A percentile compares a stretch with the other conserved stretches of the same genome.
Evolutionary conservation across 2,888 invertebrate genomes (phyloP).

Genomic region (Cheilosia vernalis): DNA sequence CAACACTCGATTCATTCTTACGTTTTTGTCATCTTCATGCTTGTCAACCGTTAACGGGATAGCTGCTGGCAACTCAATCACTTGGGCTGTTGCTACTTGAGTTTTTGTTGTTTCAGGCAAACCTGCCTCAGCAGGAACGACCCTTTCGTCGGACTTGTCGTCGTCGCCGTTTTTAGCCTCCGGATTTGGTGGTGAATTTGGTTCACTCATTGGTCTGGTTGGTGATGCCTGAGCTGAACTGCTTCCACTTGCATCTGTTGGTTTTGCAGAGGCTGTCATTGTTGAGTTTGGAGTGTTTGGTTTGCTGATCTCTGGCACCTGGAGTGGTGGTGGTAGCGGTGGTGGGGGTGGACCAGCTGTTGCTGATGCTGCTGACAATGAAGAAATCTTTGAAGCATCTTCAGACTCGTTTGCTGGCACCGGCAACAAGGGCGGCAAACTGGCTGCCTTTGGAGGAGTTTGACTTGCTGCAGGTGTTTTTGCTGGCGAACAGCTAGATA

Average conservation of each 20-base stretch:
- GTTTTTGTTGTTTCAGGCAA: slow-evolving; percentile 33
- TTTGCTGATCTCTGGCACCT: slow-evolving; percentile 39
- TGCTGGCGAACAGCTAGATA: slow-evolving; percentile 50
- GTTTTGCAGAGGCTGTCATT: slow-evolving; percentile 21
- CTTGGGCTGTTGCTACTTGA: slow-evolving; percentile 4
- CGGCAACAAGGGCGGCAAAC: slow-evolving; percentile 43
- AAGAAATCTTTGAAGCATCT: slow-evolving; percentile 23
- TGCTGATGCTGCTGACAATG: slow-evolving; percentile 19
- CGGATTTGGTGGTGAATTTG: slow-evolving; percentile 42
- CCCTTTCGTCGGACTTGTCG: slow-evolving; percentile 13
- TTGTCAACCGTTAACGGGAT: slow-evolving; percentile 27
- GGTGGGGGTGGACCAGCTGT: slow-evolving; percentile 19
- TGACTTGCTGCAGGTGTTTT: slow-evolving; percentile 49
- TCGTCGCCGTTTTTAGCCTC: slow-evolving; percentile 39
- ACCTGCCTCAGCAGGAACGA: slow-evolving; percentile 1
- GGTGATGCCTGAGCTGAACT: slow-evolving; percentile 58
- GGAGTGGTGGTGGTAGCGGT: slow-evolving; percentile 47
- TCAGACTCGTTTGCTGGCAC: slow-evolving; percentile 46
- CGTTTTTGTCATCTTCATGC: slow-evolving; percentile 44
- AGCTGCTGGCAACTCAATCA: slow-evolving; percentile 13
- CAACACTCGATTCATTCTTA: slow-evolving; percentile 27
- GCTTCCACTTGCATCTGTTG: slow-evolving; percentile 32
- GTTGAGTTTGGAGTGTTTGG: slow-evolving; percentile 26
- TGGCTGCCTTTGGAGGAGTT: slow-evolving; percentile 54
- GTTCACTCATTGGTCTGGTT: slow-evolving; percentile 37